phyloP scores from a whole-genome alignment of 1,140 invertebrate species.

The Drosophila paulistorum region DNA sequence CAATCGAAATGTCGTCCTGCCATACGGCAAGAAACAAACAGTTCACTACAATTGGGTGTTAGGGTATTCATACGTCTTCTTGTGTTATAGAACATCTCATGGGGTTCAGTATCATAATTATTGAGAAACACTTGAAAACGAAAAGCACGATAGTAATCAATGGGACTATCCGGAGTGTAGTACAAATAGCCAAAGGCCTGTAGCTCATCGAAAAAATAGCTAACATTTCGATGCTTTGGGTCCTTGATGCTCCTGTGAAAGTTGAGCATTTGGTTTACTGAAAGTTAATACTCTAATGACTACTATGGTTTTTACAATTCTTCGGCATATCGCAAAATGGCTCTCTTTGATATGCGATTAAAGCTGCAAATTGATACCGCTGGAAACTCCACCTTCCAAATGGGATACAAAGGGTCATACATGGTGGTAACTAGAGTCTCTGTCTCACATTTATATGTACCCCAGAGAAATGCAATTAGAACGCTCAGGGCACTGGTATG shows the following conservation, averaged over 20 bases:
- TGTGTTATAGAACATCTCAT: conserved; percentile 72
- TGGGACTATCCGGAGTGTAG: conserved; percentile 33
- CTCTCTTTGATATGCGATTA: conserved; percentile 85
- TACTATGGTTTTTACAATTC: conserved; percentile 76
- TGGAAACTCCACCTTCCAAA: conserved; percentile 85
- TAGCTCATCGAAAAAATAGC: conserved; percentile 59
- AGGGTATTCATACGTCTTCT: conserved; percentile 49
- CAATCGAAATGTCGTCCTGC: conserved; percentile 58
- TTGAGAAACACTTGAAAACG: conserved; percentile 71
- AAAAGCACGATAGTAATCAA: conserved; percentile 58
- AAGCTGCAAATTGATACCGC: conserved; percentile 85
- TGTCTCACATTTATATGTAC: conserved; percentile 83
- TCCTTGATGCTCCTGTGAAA: conserved; percentile 63
- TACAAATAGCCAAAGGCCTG: conserved; percentile 51
- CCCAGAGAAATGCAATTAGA: conserved; percentile 84
- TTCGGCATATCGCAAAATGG: conserved; percentile 83
- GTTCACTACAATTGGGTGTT: conserved; percentile 68
- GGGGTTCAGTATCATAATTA: conserved; percentile 43
- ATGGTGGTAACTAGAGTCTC: conserved; percentile 84
- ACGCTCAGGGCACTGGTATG: conserved; percentile 83
- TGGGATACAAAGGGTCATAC: conserved; percentile 84
- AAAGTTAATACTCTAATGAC: no score
- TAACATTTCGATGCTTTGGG: conserved; percentile 42
- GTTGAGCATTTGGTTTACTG: no score
- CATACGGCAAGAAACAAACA: conserved; percentile 63